Evolutionary conservation across 2,797 vertebrate genomes (phyloP), one percentile per base, ranked within the genome.

Genomic region (Tragelaphus eurycerus): DNA sequence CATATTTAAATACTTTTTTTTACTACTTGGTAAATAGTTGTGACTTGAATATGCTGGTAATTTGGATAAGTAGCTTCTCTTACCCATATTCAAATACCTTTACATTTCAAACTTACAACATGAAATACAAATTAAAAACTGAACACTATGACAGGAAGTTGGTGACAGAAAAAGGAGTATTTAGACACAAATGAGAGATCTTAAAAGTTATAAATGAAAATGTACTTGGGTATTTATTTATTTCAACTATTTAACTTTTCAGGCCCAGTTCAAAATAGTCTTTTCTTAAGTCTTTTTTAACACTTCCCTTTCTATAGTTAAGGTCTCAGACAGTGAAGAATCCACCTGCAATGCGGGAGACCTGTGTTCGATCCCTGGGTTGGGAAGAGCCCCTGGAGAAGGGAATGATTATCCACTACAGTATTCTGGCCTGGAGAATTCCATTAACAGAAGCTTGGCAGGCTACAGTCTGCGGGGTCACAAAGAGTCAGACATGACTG

Each of bases 61-160:
- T 43, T 43, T n/a, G 5, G 31, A 62, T 67, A 86, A 9, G 19
- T 59, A 88, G 16, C 10, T 89, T 91, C 83, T 62, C 83, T 94
- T 34, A 87, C 25, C 87, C 23, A 50, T 19, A 74, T 62, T 85
- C 19, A 81, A 93, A 71, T 62, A 93, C 3, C 85, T 86, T 54
- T 2, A 59, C 43, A 93, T 23, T 76, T 96, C 46, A 96, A 50
- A 7, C 19, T 93, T 93, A 89, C 14, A 90, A 55, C 54, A 91
- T 59, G 84, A 88, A 88, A 86, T 55, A 86, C 7, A 94, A 84
- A 86, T 78, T 43, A 50, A 78, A 95, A 96, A 90, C 86, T 52
- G 23, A 96, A 79, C 7, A 82, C 34, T 87, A 55, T 64, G 59
- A 89, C 55, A 57, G 11, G 46, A 89, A 90, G 67, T 7, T 21